These are phyloP conservation scores for Apotomis betuletana DNA, from an alignment of 2,888 invertebrate species.

Conservation along the genomic window DNA sequence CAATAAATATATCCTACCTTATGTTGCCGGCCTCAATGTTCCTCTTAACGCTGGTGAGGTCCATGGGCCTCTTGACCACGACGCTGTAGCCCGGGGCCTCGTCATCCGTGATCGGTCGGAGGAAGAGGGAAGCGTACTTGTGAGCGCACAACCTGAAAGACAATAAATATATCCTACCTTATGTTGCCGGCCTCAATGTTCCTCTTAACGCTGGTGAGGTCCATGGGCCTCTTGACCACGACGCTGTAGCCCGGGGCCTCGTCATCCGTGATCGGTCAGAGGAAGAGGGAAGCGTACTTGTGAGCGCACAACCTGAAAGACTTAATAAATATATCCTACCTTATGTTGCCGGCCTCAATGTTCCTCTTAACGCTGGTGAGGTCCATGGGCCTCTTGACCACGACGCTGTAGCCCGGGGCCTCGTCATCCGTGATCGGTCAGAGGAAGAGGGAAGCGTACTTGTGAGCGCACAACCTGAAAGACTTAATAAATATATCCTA, in stretches of 20 bases:
- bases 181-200: slow-evolving; percentile 94
- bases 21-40: slow-evolving; percentile 94
- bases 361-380: slow-evolving; percentile 92
- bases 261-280: slow-evolving; percentile 90
- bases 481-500: slow-evolving; percentile 41
- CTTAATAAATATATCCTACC: slow-evolving; percentile 59
- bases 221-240: slow-evolving; percentile 93
- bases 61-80: slow-evolving; percentile 93
- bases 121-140: slow-evolving; percentile 93
- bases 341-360: slow-evolving; percentile 92
- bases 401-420: slow-evolving; percentile 91
- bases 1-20: slow-evolving; percentile 54
- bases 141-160: slow-evolving; percentile 87
- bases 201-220: slow-evolving; percentile 91
- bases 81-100: slow-evolving; percentile 92
- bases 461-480: slow-evolving; percentile 89
- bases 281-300: slow-evolving; percentile 93
- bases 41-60: slow-evolving; percentile 91
- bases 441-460: slow-evolving; percentile 92
- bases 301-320: slow-evolving; percentile 87
- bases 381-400: slow-evolving; percentile 94
- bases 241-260: slow-evolving; percentile 92
- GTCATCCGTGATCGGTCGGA: slow-evolving; percentile 90
- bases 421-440: slow-evolving; percentile 95
- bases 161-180: slow-evolving; percentile 66